Conservation (phyloP, 2,797 vertebrate species). For the Synanceia verrucosa region DNA sequence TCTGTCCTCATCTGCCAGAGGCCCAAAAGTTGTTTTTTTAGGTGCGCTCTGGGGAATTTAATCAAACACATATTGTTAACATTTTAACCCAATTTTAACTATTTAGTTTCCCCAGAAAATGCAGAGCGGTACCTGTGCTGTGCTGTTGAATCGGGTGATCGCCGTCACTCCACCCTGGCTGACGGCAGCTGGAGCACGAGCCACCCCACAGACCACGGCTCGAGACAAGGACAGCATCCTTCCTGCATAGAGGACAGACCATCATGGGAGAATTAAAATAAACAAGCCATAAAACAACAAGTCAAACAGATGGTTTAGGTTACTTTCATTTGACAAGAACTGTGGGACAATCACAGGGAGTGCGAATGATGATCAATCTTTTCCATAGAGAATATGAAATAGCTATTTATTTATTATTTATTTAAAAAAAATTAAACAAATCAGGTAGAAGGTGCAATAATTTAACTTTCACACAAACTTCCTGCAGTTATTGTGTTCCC, state of each 20-base stretch:
- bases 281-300: neutral
- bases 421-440: no score
- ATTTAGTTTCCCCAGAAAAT: neutral
- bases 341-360: neutral
- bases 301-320: neutral
- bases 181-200: conserved; percentile 68
- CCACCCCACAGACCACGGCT: conserved; percentile 65
- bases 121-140: conserved; percentile 66
- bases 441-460: no score
- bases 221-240: conserved; percentile 81
- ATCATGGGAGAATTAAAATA: no score
- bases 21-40: conserved; percentile 95
- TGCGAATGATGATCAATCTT: neutral
- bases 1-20: conserved; percentile 91
- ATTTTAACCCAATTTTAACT: neutral
- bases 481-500: no score
- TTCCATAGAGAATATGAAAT: no score
- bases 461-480: no score
- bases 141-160: conserved; percentile 79
- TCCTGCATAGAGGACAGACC: conserved; percentile 28
- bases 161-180: conserved; percentile 62
- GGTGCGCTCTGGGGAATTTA: conserved; percentile 71
- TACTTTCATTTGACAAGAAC: neutral
- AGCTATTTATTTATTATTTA: no score
- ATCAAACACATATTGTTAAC: neutral